phyloP scores from a whole-genome alignment of 2,888 invertebrate genomes.

The Phyllotreta cruciferae region DNA sequence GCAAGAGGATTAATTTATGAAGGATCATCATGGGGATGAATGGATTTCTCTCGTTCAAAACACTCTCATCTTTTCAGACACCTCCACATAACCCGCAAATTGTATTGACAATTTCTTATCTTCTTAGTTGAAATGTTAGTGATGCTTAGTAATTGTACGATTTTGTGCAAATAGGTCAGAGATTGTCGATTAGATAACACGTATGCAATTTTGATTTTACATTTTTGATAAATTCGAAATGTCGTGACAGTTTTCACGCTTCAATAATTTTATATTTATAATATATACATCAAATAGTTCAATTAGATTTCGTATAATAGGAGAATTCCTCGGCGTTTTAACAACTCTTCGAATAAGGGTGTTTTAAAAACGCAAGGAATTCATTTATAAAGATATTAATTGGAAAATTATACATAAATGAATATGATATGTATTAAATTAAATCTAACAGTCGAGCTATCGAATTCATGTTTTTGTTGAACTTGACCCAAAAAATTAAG shows the following conservation, averaged over 20 bases:
- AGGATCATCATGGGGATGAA: no score
- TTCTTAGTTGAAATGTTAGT: constrained; percentile 35
- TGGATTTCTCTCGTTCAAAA: no score
- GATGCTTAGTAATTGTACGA: constrained; percentile 36
- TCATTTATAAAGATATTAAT: constrained; percentile 1
- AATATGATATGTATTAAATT: neutral
- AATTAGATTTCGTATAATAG: constrained; percentile 11
- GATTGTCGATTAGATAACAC: constrained; percentile 55
- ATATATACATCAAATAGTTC: constrained; percentile 17
- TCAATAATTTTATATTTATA: constrained; percentile 3
- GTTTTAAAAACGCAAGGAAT: neutral
- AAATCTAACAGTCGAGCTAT: neutral
- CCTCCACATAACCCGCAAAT: constrained; percentile 1
- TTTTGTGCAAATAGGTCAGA: constrained; percentile 49
- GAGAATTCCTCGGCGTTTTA: constrained; percentile 5
- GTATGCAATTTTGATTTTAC: constrained; percentile 31
- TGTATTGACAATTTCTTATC: constrained; percentile 14
- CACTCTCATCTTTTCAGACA: neutral
- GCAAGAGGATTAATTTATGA: no score
- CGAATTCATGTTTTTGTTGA: constrained; percentile 1
- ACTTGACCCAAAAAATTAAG: constrained; percentile 23
- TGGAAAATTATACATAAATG: constrained; percentile 4
- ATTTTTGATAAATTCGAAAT: constrained; percentile 45
- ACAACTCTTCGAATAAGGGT: neutral
- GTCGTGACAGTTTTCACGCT: constrained; percentile 30